Evolutionary conservation across 2,888 invertebrate genomes (phyloP).

Genomic region (Cyclophora albipunctata): DNA sequence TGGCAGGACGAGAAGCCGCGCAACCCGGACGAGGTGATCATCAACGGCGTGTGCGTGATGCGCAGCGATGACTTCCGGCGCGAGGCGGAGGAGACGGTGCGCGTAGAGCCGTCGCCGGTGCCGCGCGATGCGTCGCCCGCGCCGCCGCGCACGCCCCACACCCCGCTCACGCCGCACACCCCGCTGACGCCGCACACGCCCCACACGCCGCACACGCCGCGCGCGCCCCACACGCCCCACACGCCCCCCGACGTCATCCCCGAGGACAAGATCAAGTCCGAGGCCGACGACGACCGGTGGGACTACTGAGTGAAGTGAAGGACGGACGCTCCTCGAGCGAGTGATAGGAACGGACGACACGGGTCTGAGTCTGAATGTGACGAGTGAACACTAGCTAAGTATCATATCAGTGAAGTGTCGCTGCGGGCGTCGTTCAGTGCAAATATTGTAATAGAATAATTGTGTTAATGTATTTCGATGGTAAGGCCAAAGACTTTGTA

Average conservation of each 20-base stretch:
- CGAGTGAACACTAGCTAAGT: constrained; percentile 8
- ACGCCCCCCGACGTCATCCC: constrained; percentile 48
- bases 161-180: constrained; percentile 33
- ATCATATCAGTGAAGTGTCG: constrained; percentile 19
- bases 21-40: constrained; percentile 85
- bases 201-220: constrained; percentile 27
- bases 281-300: constrained; percentile 78
- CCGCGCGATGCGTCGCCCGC: constrained; percentile 63
- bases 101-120: constrained; percentile 85
- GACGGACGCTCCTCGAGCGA: constrained; percentile 19
- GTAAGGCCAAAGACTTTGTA: constrained; percentile 74
- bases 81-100: constrained; percentile 81
- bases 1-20: constrained; percentile 84
- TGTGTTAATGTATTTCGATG: constrained; percentile 52
- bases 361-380: constrained; percentile 30
- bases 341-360: constrained; percentile 26
- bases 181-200: constrained; percentile 31
- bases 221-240: constrained; percentile 25
- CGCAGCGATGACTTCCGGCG: constrained; percentile 84
- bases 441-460: constrained; percentile 31
- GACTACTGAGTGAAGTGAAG: constrained; percentile 59
- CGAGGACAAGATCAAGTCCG: constrained; percentile 75
- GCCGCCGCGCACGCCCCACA: constrained; percentile 30
- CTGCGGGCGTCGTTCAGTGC: constrained; percentile 39
- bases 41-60: constrained; percentile 96